These are phyloP conservation scores for Passer montanus DNA, from an alignment of 2,113 vertebrate genomes.

Conservation along the genomic window DNA sequence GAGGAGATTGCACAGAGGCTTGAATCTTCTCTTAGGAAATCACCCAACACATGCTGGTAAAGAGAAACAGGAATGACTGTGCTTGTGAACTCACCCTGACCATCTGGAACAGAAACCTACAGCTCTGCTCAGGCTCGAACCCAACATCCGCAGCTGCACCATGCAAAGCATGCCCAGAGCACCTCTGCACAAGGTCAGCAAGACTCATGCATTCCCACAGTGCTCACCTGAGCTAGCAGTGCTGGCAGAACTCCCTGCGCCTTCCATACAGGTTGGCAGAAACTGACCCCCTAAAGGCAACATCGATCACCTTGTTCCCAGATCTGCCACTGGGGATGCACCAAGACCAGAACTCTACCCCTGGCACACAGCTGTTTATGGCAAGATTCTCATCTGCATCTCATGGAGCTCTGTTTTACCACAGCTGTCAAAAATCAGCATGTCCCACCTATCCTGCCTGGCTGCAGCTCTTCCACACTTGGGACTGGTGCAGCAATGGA, in stretches of 20 bases:
- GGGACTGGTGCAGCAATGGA: not conserved
- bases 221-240: not conserved
- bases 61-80: constrained; percentile 60
- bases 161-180: not conserved
- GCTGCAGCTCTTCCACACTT: not conserved
- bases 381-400: not conserved
- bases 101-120: constrained; percentile 60
- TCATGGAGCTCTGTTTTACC: not conserved
- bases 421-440: not conserved
- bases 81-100: not conserved
- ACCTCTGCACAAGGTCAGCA: not conserved
- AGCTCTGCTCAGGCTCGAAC: not conserved
- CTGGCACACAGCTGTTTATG: not conserved
- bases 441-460: not conserved
- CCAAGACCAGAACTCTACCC: not conserved
- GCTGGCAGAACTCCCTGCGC: not conserved
- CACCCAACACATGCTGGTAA: constrained; percentile 39
- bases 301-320: not conserved
- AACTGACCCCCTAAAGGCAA: not conserved
- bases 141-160: not conserved
- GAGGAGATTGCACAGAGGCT: not conserved
- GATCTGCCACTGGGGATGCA: not conserved
- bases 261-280: not conserved
- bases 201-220: rapidly evolving
- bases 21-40: constrained; percentile 14